Conservation (phyloP, 2,113 vertebrate species). For the Perccottus glenii region DNA sequence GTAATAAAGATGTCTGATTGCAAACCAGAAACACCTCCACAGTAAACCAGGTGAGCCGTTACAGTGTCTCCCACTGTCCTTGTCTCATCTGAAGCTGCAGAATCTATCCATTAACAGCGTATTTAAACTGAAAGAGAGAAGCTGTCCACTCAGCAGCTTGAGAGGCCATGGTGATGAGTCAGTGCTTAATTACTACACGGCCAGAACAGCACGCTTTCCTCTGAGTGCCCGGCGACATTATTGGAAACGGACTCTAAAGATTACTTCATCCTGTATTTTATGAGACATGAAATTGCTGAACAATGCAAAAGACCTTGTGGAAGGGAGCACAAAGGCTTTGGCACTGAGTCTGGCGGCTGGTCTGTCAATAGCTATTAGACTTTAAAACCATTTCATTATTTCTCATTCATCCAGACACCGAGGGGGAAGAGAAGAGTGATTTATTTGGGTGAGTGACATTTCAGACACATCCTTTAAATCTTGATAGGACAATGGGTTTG, state of each 20-base stretch:
- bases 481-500: background rate
- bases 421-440: conserved; percentile 2
- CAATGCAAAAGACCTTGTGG: conserved; percentile 37
- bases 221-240: conserved; percentile 50
- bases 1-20: conserved; percentile 35
- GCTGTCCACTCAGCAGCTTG: conserved; percentile 41
- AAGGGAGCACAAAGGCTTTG: conserved; percentile 31
- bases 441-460: conserved; percentile 12
- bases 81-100: conserved; percentile 11
- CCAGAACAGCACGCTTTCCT: conserved; percentile 36
- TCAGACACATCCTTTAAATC: conserved; percentile 4
- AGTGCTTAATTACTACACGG: conserved; percentile 55
- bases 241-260: conserved; percentile 56
- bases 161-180: conserved; percentile 36
- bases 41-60: conserved; percentile 29
- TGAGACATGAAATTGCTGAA: conserved; percentile 63
- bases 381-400: conserved; percentile 55
- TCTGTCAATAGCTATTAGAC: conserved; percentile 66
- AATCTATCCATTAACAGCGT: conserved; percentile 27
- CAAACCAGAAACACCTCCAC: background rate
- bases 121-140: conserved; percentile 26
- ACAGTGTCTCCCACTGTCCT: conserved; percentile 30
- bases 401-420: conserved; percentile 32
- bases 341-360: conserved; percentile 46
- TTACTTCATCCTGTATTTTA: conserved; percentile 59